A percentile compares a stretch with the other conserved stretches of the same genome.
Evolutionary conservation across 2,888 invertebrate genomes (phyloP).

Genomic region (Platycheirus rosarum): DNA sequence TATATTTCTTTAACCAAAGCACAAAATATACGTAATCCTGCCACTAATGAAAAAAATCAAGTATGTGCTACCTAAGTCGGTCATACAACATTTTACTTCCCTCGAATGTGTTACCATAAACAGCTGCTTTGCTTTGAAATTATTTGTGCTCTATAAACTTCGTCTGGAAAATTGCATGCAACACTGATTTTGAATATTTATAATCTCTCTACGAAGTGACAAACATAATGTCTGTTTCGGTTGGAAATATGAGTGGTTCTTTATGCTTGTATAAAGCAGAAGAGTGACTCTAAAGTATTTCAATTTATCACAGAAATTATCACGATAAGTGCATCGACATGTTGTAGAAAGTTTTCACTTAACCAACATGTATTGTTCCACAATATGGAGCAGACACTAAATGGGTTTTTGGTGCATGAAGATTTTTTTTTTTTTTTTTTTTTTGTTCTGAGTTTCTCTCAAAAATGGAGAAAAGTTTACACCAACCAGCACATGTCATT

Average conservation of each 20-base stretch:
- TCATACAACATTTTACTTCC: too few species aligned
- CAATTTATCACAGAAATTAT: slow-evolving; percentile 8
- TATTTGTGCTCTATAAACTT: slow-evolving; percentile 13
- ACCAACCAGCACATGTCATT: too few species aligned
- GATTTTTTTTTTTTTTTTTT: background rate
- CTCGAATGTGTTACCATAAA: too few species aligned
- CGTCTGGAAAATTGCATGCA: slow-evolving; percentile 7
- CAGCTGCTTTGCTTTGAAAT: background rate
- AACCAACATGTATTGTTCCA: slow-evolving; percentile 5
- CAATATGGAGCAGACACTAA: slow-evolving; percentile 4
- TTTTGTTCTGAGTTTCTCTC: too few species aligned
- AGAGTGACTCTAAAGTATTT: slow-evolving; percentile 21
- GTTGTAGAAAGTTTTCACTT: slow-evolving; percentile 28
- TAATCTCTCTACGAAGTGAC: background rate
- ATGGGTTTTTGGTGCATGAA: slow-evolving; percentile 9
- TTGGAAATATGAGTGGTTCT: too few species aligned
- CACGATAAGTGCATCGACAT: slow-evolving; percentile 25
- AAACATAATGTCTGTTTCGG: background rate
- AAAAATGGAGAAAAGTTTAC: too few species aligned
- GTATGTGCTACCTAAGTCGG: too few species aligned
- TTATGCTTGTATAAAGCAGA: background rate
- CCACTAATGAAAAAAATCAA: too few species aligned
- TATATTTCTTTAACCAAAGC: too few species aligned
- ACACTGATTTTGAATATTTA: background rate
- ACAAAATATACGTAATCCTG: too few species aligned